Evolutionary conservation across 2,888 invertebrate genomes (phyloP), one percentile per base, ranked within the genome.

Genomic region (Chrysolina americana): DNA sequence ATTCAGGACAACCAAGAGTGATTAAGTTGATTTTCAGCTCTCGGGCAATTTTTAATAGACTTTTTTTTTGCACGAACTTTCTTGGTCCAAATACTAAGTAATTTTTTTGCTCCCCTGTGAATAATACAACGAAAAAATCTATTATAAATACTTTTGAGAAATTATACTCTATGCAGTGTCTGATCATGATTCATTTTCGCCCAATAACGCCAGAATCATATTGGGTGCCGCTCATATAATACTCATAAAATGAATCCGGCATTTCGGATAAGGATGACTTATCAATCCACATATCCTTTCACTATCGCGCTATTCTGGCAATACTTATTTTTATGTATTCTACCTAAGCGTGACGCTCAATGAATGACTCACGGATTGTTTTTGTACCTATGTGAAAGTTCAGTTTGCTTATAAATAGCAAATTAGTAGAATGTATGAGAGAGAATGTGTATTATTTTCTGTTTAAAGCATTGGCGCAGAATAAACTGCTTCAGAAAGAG

Each of bases 351-450:
- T 59, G 59, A 59, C 59, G 36, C 36, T 6, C 10, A 28, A 59
- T 28, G 10, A 59, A 59, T 59, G 59, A 59, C 28, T 59, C 59
- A 59, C 28, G 0, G 13, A 59, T 59, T 13, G 19, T 5, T 13
- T 53, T 21, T 36, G 36, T 59, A 59, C 59, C 28, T n/a, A 28
- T 36, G 59, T 59, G 59, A 59, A 59, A 59, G 59, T 50, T 50
- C 50, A 50, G 50, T 19, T 50, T n/a, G 9, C 9, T 59, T 59
- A 17, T 59, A 17, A 53, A 59, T 28, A 59, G 11, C 59, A 28
- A 59, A 59, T 59, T 59, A n/a, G 15, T n/a, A 59, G 59, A 59
- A 59, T 59, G 36, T n/a, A 15, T 8, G n/a, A 21, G 21, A 53
- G 53, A 53, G 53, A 59, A 59, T 59, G 28, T n/a, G 28, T 36